Evolutionary conservation across 1,140 invertebrate species (phyloP).

Genomic region (Musca vetustissima): DNA sequence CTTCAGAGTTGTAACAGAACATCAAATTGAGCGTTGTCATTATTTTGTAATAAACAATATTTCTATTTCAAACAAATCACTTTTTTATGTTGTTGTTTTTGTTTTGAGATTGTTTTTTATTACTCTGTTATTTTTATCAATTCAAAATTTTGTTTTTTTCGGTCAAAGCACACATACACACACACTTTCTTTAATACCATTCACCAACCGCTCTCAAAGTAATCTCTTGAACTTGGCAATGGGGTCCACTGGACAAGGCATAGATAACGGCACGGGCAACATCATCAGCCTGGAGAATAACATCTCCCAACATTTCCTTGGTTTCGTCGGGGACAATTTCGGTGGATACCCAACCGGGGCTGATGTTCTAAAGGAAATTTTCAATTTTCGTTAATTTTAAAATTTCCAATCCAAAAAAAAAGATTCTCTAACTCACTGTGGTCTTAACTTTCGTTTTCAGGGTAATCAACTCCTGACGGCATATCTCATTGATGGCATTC

Average conservation of each 20-base stretch:
- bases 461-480: slow-evolving; percentile 64
- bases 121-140: not conserved
- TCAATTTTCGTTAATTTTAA: not conserved
- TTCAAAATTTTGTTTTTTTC: slow-evolving; percentile 4
- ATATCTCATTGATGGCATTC: slow-evolving; percentile 61
- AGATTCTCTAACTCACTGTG: slow-evolving; percentile 35
- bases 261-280: slow-evolving; percentile 63
- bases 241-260: slow-evolving; percentile 61
- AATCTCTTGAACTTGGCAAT: slow-evolving; percentile 57
- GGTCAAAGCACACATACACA: no score
- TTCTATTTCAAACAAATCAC: no score
- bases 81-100: not conserved
- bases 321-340: slow-evolving; percentile 39
- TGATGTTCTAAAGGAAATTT: slow-evolving; percentile 58
- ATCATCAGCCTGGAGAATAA: slow-evolving; percentile 56
- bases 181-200: slow-evolving; percentile 31
- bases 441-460: slow-evolving; percentile 39
- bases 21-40: no score
- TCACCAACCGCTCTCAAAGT: slow-evolving; percentile 42
- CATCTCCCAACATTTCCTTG: slow-evolving; percentile 28
- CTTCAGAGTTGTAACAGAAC: no score
- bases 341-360: slow-evolving; percentile 63
- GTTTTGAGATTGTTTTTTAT: not conserved
- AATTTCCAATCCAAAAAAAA: no score
- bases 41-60: no score